Evolutionary conservation across 1,140 invertebrate species (phyloP).

Genomic region (Zaprionus vittiger): DNA sequence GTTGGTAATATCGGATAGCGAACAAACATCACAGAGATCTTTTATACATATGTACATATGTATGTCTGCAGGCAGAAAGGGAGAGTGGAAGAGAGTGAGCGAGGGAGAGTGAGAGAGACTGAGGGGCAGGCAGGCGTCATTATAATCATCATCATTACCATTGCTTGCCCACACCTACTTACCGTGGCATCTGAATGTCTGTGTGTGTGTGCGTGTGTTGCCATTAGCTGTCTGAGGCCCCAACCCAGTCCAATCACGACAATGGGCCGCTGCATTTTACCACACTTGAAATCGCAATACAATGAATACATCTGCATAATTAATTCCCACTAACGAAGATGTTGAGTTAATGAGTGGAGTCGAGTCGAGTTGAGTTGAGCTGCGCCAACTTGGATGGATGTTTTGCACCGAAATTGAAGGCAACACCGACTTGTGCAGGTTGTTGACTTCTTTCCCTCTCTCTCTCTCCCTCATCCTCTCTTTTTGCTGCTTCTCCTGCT

Average conservation of each 20-base stretch:
- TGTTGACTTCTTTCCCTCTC: conserved; percentile 66
- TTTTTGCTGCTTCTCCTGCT: not conserved
- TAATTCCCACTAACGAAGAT: conserved; percentile 78
- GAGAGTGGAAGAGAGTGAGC: not conserved
- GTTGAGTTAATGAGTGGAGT: conserved; percentile 68
- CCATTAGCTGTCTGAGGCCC: conserved; percentile 42
- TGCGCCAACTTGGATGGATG: conserved; percentile 40
- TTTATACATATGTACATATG: conserved; percentile 6
- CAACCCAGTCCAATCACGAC: conserved; percentile 44
- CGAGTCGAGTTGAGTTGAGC: not conserved
- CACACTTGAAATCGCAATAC: conserved; percentile 82
- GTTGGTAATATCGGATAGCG: conserved; percentile 49
- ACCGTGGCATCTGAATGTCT: not conserved
- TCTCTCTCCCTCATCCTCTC: not conserved
- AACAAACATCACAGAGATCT: conserved; percentile 17
- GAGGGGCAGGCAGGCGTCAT: conserved; percentile 14
- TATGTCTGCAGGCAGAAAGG: not conserved
- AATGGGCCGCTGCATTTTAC: conserved; percentile 73
- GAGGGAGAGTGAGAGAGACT: not conserved
- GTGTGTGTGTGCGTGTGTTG: not conserved
- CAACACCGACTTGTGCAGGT: conserved; percentile 71
- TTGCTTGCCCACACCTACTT: conserved; percentile 45
- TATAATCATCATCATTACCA: conserved; percentile 53
- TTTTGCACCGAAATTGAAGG: conserved; percentile 76
- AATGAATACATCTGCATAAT: conserved; percentile 83